A percentile compares a stretch with the other conserved stretches of the same genome.
Evolutionary conservation across 2,113 vertebrate species (phyloP).

Genomic region (Hippocampus abdominalis): DNA sequence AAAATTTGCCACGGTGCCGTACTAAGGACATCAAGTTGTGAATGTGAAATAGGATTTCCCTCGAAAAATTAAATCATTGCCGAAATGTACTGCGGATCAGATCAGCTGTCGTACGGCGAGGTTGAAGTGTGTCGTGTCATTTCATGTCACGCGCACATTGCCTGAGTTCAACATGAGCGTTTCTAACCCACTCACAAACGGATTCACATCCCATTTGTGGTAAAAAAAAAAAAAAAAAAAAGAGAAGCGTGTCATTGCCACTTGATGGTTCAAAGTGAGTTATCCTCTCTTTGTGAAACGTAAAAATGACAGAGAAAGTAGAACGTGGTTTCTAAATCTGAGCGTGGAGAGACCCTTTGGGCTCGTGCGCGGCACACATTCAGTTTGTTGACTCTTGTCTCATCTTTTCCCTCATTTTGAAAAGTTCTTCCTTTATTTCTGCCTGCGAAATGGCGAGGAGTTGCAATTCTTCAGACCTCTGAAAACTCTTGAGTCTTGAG

Average conservation of each 20-base stretch:
- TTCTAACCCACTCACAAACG: background rate
- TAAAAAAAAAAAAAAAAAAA: no score
- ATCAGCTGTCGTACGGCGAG: no score
- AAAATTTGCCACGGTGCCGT: no score
- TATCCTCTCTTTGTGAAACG: background rate
- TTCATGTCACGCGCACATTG: background rate
- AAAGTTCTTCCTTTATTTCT: conserved; percentile 2
- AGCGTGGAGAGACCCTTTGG: conserved; percentile 1
- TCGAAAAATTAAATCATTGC: no score
- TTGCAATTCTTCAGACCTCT: conserved; percentile 4
- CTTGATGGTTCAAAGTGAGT: background rate
- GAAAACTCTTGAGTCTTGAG: conserved; percentile 4
- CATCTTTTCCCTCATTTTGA: conserved; percentile 1
- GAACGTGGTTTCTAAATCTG: conserved; percentile 3
- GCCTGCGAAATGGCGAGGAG: background rate
- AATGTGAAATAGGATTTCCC: no score
- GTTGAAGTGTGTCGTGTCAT: background rate
- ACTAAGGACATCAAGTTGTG: no score
- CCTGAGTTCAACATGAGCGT: background rate
- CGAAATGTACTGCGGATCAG: no score
- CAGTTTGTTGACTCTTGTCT: conserved; percentile 8
- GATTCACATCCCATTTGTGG: background rate
- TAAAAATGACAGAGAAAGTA: background rate
- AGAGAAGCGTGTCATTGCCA: conserved; percentile 8
- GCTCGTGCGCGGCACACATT: background rate